phyloP scores from a whole-genome alignment of 2,888 invertebrate species.

The Anthophora plumipes region DNA sequence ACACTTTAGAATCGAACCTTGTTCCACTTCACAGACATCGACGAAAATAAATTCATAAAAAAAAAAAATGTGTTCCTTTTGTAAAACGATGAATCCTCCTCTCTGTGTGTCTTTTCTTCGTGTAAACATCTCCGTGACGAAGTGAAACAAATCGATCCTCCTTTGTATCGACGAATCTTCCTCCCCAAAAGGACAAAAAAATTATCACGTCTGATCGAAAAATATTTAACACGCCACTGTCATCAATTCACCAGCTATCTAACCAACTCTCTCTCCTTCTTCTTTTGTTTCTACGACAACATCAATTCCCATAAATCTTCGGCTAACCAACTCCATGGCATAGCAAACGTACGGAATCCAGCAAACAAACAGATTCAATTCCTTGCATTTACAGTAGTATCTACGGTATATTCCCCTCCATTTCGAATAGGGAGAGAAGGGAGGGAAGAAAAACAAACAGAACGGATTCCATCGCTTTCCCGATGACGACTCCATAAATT shows the following conservation, averaged over 20 bases:
- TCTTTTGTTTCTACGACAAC: neutral
- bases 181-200: no score
- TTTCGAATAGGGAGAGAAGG: no score
- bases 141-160: neutral
- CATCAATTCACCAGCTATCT: slow-evolving; percentile 13
- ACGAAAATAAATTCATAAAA: neutral
- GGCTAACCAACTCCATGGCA: neutral
- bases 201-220: neutral
- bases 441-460: slow-evolving; percentile 2
- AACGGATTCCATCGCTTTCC: neutral
- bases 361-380: slow-evolving; percentile 19
- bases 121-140: neutral
- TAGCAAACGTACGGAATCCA: neutral
- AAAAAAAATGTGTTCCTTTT: neutral
- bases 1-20: neutral
- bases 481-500: slow-evolving; percentile 26
- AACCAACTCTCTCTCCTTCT: neutral
- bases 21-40: neutral
- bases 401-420: neutral
- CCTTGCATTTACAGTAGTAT: slow-evolving; percentile 1
- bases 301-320: slow-evolving; percentile 21
- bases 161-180: neutral
- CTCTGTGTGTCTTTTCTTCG: neutral
- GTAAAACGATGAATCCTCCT: neutral
- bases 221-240: neutral